Percentiles rank a stretch among this genome's conserved stretches.
Conservation (phyloP, 2,797 vertebrate species). For the Sebastes miniatus region DNA sequence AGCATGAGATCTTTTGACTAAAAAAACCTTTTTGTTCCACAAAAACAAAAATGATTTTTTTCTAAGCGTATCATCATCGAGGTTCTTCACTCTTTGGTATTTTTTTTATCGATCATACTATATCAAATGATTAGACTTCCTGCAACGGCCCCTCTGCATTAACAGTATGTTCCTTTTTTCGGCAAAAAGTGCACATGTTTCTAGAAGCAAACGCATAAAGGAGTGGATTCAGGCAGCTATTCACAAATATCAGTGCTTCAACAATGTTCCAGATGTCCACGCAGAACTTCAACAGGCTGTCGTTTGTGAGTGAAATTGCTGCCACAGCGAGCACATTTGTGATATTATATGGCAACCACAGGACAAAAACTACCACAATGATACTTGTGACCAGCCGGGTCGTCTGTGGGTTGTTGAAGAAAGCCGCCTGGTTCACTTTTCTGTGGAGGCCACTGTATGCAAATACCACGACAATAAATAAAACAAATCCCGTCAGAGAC, state of each 20-base stretch:
- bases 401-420: slow-evolving; percentile 42
- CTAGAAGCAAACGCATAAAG: no score
- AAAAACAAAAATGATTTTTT: not conserved
- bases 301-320: no score
- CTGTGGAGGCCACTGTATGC: slow-evolving; percentile 12
- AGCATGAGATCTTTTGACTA: not conserved
- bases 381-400: slow-evolving; percentile 28
- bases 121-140: no score
- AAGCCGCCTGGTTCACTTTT: slow-evolving; percentile 5
- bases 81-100: not conserved
- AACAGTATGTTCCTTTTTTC: no score
- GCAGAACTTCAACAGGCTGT: no score
- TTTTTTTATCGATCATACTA: no score
- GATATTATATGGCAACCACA: no score
- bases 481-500: not conserved
- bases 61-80: not conserved
- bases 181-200: no score
- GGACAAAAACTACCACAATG: not conserved
- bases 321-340: no score
- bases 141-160: rapidly evolving
- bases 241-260: no score
- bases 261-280: no score
- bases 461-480: not conserved
- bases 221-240: no score
- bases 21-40: not conserved